Evolutionary conservation across 2,797 vertebrate species (phyloP), one percentile per base, ranked within the genome.

Genomic region (Artibeus jamaicensis): DNA sequence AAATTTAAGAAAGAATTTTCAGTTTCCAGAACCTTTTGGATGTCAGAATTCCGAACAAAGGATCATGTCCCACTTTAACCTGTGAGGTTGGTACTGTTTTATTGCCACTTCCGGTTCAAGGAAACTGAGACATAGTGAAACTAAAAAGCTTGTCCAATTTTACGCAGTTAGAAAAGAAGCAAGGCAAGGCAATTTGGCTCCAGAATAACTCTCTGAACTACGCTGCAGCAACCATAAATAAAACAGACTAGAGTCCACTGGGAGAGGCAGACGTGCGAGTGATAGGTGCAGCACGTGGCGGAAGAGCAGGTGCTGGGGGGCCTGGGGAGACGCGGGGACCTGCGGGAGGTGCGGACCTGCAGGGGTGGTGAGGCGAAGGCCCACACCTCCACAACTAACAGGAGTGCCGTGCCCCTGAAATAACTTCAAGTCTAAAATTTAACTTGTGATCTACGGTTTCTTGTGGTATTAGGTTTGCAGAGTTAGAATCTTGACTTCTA

Each of bases 401-500:
- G 7, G 48, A 46, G 1, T 10, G 10, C 62, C 0, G 0, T 0
- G 3, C 44, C 81, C 93, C 87, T 85, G 18, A 53, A 71, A n/a
- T 29, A 71, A 65, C 62, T 32, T 11, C 0, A 3, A 86, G 21
- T 84, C 62, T 71, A 57, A 68, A 92, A 39, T 78, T 37, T 78
- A 95, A 82, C 78, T 86, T 79, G 19, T 5, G 67, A 34, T 32
- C 65, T 82, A 26, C 2, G 1, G 44, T 90, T 94, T 84, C 85
- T 50, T 70, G 39, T 53, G 32, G 68, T n/a, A 32, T 79, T 81
- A 84, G 48, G 29, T 53, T 86, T 81, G 37, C 71, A 88, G 71
- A 0, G 0, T 71, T 77, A 76, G 59, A 67, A 53, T 78, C 78
- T 74, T 94, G 67, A 92, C 95, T 93, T 97, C 76, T 94, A 57